phyloP scores from a whole-genome alignment of 1,140 invertebrate species.

The Scaptomyza montana region DNA sequence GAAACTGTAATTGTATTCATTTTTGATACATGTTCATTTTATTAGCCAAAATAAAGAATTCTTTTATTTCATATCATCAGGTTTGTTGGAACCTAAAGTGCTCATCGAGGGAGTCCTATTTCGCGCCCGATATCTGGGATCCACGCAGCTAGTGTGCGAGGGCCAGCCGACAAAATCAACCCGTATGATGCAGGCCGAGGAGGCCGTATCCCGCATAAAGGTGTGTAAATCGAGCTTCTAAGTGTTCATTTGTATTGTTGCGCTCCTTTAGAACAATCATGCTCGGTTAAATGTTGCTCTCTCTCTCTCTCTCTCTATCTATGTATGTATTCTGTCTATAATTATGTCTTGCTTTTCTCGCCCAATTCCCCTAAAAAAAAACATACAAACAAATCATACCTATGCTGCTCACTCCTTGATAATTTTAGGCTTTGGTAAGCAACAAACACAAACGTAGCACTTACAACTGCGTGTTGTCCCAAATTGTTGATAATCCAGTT shows the following conservation, averaged over 20 bases:
- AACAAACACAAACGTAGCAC: slow-evolving; percentile 10
- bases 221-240: slow-evolving; percentile 85
- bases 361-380: slow-evolving; percentile 2
- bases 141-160: slow-evolving; percentile 98
- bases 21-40: not conserved
- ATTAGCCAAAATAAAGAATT: not conserved
- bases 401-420: slow-evolving; percentile 55
- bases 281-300: slow-evolving; percentile 18
- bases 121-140: slow-evolving; percentile 98
- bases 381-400: slow-evolving; percentile 9
- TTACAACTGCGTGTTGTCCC: slow-evolving; percentile 7
- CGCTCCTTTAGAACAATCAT: slow-evolving; percentile 22
- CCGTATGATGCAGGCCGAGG: slow-evolving; percentile 99
- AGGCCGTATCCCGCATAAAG: slow-evolving; percentile 99
- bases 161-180: slow-evolving; percentile 99
- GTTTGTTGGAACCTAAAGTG: slow-evolving; percentile 93
- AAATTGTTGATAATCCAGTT: not conserved
- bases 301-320: not conserved
- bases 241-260: not conserved
- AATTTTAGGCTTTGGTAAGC: slow-evolving; percentile 76
- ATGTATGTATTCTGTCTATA: slow-evolving; percentile 20
- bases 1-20: too few relatives aligned
- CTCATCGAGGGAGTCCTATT: slow-evolving; percentile 99
- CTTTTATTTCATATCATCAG: slow-evolving; percentile 84
- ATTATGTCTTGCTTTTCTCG: slow-evolving; percentile 49